phyloP scores from a whole-genome alignment of 2,888 invertebrate species.

The Crepidodera aurea region DNA sequence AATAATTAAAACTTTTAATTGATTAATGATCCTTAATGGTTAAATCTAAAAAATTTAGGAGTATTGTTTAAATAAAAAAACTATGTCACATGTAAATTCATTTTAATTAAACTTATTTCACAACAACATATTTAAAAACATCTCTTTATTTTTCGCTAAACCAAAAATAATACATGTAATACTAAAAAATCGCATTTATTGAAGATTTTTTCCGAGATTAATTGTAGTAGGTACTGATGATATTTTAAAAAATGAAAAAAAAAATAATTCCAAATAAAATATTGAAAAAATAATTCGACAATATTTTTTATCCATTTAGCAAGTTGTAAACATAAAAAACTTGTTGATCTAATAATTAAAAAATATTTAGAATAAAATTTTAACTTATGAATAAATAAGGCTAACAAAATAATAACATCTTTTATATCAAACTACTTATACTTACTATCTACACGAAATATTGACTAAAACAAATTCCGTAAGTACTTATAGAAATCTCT shows the following conservation, averaged over 20 bases:
- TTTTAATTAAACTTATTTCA: slow-evolving; percentile 8
- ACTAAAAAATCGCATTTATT: background rate
- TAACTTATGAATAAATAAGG: background rate
- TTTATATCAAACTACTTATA: slow-evolving; percentile 19
- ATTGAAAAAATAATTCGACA: too few species aligned
- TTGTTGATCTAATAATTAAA: background rate
- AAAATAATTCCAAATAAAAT: too few species aligned
- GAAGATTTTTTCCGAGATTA: background rate
- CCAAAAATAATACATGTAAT: background rate
- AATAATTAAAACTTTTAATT: too few species aligned
- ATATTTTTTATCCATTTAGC: too few species aligned
- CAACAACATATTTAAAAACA: slow-evolving; percentile 4
- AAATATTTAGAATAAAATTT: background rate
- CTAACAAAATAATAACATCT: slow-evolving; percentile 6
- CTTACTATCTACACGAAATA: slow-evolving; percentile 8
- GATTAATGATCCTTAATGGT: too few species aligned
- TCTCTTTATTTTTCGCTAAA: background rate
- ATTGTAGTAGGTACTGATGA: background rate
- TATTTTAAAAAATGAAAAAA: background rate
- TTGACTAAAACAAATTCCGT: slow-evolving; percentile 9
- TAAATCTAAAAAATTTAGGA: too few species aligned
- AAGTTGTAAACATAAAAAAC: too few species aligned
- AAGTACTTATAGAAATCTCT: too few species aligned
- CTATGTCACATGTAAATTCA: background rate
- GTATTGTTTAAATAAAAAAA: too few species aligned